phyloP scores from a whole-genome alignment of 1,140 invertebrate species.

The Doryteuthis pealeii region DNA sequence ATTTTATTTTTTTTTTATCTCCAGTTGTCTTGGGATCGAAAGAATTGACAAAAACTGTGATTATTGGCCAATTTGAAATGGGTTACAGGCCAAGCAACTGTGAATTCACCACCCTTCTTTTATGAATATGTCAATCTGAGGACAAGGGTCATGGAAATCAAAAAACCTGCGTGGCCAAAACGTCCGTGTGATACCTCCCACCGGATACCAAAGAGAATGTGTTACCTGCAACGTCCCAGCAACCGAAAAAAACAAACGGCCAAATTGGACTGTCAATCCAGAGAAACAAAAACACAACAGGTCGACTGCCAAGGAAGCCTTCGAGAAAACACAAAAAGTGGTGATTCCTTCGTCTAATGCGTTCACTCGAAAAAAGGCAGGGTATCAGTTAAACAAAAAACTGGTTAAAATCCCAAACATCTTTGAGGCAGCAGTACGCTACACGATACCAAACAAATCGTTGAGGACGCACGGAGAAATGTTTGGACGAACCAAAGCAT shows the following conservation, averaged over 20 bases:
- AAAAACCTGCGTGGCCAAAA: constrained; percentile 27
- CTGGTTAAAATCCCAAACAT: too few species aligned
- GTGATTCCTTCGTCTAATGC: neutral
- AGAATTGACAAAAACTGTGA: constrained; percentile 75
- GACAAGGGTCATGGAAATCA: constrained; percentile 67
- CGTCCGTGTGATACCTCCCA: neutral
- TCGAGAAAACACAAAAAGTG: neutral
- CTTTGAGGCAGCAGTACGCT: too few species aligned
- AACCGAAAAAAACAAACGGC: neutral
- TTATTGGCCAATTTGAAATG: constrained; percentile 83
- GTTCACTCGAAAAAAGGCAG: too few species aligned
- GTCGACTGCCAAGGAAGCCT: neutral
- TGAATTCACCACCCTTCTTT: constrained; percentile 80
- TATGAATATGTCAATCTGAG: constrained; percentile 73
- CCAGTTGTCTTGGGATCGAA: constrained; percentile 85
- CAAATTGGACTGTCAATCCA: neutral
- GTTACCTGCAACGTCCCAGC: neutral
- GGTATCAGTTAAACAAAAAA: too few species aligned
- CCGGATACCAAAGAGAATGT: neutral
- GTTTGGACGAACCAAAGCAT: too few species aligned
- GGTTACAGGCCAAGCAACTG: constrained; percentile 73
- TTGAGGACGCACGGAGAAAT: too few species aligned
- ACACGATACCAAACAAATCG: too few species aligned
- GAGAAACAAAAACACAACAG: neutral
- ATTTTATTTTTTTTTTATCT: constrained; percentile 33